Evolutionary conservation across 2,888 invertebrate species (phyloP), one percentile per base, ranked within the genome.

Genomic region (Orgyia antiqua): DNA sequence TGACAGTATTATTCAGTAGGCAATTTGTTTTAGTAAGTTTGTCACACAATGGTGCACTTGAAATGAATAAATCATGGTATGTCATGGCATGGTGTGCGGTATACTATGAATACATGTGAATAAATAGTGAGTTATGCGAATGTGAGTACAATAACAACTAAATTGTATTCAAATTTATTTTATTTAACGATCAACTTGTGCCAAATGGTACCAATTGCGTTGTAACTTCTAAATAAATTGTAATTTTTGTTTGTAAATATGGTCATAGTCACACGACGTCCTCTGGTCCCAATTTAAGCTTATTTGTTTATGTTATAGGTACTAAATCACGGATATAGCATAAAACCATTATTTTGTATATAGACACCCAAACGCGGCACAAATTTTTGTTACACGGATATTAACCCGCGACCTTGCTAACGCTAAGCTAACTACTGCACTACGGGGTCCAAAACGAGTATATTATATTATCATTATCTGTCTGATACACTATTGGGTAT

Each of bases 31-130:
- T 33, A 43, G 51, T 36, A 53, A 44, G 31, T 48, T 41, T 36
- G 47, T 48, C 41, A 32, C 42, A 54, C 57, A 57, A 54, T 56
- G 55, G 52, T 52, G 52, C 45, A 46, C 45, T 44, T 51, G 44
- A 41, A 53, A 63, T 70, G 64, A 68, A 70, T 68, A 66, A 70
- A 68, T 59, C 59, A 72, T 66, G 31, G 49, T 45, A 38, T 43
- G 39, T 39, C 39, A 55, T 51, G 33, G 33, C 39, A 55, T 51
- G 33, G 33, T 29, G 33, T 43, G 52, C 45, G 51, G 45, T 51
- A 47, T 54, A 54, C 64, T 30, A 33, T 46, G 66, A 64, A 64
- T 62, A 65, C 51, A 57, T 56, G 48, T 55, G 61, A 56, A 65
- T 67, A 55, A 58, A 63, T 56, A 68, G 56, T 53, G 40, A 11